Evolutionary conservation across 2,888 invertebrate genomes (phyloP), one percentile per base, ranked within the genome.

Genomic region (Drosophila imparisetae): DNA sequence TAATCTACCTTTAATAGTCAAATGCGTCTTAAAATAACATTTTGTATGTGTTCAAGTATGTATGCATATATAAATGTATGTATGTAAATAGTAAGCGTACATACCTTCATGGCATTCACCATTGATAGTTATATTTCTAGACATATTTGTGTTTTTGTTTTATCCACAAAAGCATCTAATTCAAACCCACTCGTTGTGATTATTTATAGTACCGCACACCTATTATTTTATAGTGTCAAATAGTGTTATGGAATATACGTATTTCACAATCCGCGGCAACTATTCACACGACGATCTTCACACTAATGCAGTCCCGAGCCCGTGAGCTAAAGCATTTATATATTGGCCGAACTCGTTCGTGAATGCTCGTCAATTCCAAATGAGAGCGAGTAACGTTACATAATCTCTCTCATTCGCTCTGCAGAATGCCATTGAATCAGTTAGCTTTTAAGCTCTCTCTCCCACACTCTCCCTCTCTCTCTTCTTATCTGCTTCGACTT

Each of bases 61-160:
- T 7, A 45, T 53, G 21, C 34, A n/a, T 21, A 24, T 34, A 10
- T 38, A 29, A 21, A 29, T 72, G 32, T 62, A 53, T 40, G 40
- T 34, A 45, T 29, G 13, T 45, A 30, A 52, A 4, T 60, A 55
- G 15, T 2, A 40, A 21, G 15, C 21, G 6, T 45, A 64, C 70
- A 45, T 74, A 85, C 85, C 85, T 58, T 72, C 88, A 66, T 88
- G 70, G 64, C 67, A 55, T 29, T 61, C 71, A 58, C 85, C 88
- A 68, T 85, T 85, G 70, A 85, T 85, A 70, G 72, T 81, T 50
- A 85, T 74, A 63, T 48, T 77, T 52, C 64, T 67, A 57, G 78
- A 11, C 88, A 85, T 87, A 72, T 84, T 72, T 55, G n/a, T 38
- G 10, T 32, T 36, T 38, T 76, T 70, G 64, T 59, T 75, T 80